Conservation (phyloP, 2,888 invertebrate genomes). For the Pocota personata region DNA sequence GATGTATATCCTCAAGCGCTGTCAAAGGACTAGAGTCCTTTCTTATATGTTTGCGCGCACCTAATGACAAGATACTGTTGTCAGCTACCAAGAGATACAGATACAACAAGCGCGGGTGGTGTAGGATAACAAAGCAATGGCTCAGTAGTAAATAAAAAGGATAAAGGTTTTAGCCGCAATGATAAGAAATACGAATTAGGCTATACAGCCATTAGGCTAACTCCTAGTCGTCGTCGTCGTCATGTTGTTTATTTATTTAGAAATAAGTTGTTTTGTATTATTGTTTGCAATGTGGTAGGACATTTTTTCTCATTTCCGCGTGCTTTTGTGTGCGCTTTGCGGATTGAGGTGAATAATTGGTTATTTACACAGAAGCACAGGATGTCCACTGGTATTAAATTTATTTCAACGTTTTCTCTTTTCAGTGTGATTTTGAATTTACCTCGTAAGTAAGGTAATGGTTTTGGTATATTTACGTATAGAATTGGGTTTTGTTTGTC, state of each 20-base stretch:
- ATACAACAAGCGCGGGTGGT: background rate
- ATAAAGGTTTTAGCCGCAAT: conserved; percentile 11
- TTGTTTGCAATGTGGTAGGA: background rate
- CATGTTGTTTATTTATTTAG: conserved; percentile 33
- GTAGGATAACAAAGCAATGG: background rate
- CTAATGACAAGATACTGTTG: conserved; percentile 50
- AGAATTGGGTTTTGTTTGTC: background rate
- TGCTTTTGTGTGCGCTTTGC: background rate
- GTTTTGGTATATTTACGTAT: background rate
- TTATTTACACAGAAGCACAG: conserved; percentile 27
- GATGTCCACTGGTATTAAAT: conserved; percentile 16
- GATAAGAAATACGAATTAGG: conserved; percentile 44
- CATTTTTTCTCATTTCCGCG: background rate
- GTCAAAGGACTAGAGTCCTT: conserved; percentile 32
- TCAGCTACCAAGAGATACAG: background rate
- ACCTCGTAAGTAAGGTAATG: conserved; percentile 6
- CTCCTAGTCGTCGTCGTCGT: background rate
- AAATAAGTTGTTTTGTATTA: conserved; percentile 21
- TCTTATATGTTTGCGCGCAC: background rate
- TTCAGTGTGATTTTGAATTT: background rate
- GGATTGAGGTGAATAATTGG: conserved; percentile 43
- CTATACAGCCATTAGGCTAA: conserved; percentile 1
- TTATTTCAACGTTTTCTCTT: background rate
- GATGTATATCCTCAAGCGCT: conserved; percentile 42
- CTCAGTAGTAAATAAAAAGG: conserved; percentile 29